phyloP scores from a whole-genome alignment of 2,888 invertebrate genomes.

The Lutraria lutraria region DNA sequence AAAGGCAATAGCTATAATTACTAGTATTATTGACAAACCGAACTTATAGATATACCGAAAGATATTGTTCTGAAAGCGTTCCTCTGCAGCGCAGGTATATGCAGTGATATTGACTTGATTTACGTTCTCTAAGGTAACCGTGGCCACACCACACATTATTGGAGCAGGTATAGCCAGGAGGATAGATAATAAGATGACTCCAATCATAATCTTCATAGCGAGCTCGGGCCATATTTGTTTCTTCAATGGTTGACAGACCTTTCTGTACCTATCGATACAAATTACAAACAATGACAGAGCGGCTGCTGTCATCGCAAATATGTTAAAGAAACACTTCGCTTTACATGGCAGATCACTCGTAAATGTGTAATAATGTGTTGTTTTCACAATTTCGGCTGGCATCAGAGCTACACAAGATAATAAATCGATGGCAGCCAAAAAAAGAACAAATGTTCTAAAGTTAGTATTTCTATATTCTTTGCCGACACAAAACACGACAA shows the following conservation, averaged over 20 bases:
- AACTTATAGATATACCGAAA: conserved; percentile 51
- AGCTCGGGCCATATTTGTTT: conserved; percentile 54
- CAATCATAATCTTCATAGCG: conserved; percentile 45
- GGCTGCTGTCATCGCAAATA: conserved; percentile 47
- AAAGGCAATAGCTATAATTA: conserved; percentile 43
- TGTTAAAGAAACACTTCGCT: conserved; percentile 64
- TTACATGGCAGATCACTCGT: conserved; percentile 52
- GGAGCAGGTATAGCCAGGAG: conserved; percentile 53
- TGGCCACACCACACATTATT: conserved; percentile 51
- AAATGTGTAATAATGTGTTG: conserved; percentile 50
- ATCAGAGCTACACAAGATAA: conserved; percentile 55
- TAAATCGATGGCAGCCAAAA: conserved; percentile 56
- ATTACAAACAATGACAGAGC: conserved; percentile 58
- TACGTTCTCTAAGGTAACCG: conserved; percentile 29
- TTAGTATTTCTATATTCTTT: conserved; percentile 60
- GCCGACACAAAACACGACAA: conserved; percentile 53
- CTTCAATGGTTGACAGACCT: conserved; percentile 63
- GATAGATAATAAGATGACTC: conserved; percentile 30
- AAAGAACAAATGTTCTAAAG: conserved; percentile 62
- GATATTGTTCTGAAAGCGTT: conserved; percentile 42
- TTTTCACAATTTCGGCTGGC: conserved; percentile 64
- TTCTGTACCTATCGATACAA: conserved; percentile 59
- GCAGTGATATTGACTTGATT: conserved; percentile 44
- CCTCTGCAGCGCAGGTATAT: conserved; percentile 52
- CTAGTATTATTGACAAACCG: conserved; percentile 32